Evolutionary conservation across 2,888 invertebrate genomes (phyloP).

Genomic region (Troides helena): DNA sequence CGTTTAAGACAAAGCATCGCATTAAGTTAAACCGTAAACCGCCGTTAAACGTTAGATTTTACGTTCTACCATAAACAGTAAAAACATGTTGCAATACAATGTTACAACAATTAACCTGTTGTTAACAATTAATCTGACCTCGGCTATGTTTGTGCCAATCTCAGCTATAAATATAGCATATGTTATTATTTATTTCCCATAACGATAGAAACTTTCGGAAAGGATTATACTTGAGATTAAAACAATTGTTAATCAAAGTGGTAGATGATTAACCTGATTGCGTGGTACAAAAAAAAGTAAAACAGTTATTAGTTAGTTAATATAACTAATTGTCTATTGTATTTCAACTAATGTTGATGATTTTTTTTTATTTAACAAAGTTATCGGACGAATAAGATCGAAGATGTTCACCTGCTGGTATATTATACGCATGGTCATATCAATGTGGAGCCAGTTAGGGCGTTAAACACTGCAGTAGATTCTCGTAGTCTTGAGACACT

Average conservation of each 20-base stretch:
- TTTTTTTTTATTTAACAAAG: too few relatives aligned
- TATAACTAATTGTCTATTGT: too few relatives aligned
- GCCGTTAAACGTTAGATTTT: neutral
- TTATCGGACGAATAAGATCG: too few relatives aligned
- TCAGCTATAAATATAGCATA: neutral
- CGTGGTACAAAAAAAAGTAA: too few relatives aligned
- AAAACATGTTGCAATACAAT: constrained; percentile 5
- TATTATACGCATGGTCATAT: too few relatives aligned
- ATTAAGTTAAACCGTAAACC: neutral
- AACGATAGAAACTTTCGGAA: neutral
- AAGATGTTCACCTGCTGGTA: too few relatives aligned
- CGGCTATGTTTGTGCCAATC: neutral
- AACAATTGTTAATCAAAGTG: neutral
- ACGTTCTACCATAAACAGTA: constrained; percentile 11
- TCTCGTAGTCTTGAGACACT: too few relatives aligned
- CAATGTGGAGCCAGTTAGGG: too few relatives aligned
- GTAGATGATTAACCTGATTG: too few relatives aligned
- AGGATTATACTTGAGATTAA: neutral
- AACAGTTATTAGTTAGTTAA: too few relatives aligned
- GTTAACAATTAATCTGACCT: constrained; percentile 6
- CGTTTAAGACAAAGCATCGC: constrained; percentile 1
- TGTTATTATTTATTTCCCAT: neutral
- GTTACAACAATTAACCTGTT: constrained; percentile 8
- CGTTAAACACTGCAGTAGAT: too few relatives aligned
- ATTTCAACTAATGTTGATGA: too few relatives aligned